These are phyloP conservation scores for Mellivora capensis DNA, from an alignment of 2,113 vertebrate species.

Conservation along the genomic window DNA sequence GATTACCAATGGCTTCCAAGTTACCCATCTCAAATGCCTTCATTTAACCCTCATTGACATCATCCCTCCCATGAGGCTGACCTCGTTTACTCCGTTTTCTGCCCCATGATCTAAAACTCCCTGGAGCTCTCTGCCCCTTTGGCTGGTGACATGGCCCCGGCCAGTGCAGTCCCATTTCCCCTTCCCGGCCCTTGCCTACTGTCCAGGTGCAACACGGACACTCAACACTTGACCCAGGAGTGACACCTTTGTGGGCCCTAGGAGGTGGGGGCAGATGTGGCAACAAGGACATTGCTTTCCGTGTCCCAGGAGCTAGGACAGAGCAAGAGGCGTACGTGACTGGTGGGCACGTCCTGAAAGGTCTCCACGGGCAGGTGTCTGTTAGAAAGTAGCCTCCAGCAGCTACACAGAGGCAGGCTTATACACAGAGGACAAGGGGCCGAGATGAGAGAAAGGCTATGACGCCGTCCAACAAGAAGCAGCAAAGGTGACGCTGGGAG, in stretches of 20 bases:
- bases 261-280: not conserved
- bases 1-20: fast-evolving
- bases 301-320: fast-evolving
- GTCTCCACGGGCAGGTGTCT: fast-evolving
- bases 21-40: fast-evolving
- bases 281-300: fast-evolving
- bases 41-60: not conserved
- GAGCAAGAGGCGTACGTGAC: fast-evolving
- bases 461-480: fast-evolving
- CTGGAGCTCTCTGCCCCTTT: too few relatives aligned
- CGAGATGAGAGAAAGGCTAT: fast-evolving
- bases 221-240: fast-evolving
- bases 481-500: fast-evolving
- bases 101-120: fast-evolving
- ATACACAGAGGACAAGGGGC: fast-evolving
- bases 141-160: fast-evolving
- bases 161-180: fast-evolving
- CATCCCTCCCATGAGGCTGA: not conserved
- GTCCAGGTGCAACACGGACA: not conserved
- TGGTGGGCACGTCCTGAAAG: fast-evolving
- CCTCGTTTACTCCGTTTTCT: not conserved
- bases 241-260: fast-evolving
- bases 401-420: fast-evolving
- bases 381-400: not conserved
- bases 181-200: fast-evolving